These are phyloP conservation scores for Strongylocentrotus purpuratus DNA, from an alignment of 35 echinoderm and acorn worm species.

Conservation along the genomic window DNA sequence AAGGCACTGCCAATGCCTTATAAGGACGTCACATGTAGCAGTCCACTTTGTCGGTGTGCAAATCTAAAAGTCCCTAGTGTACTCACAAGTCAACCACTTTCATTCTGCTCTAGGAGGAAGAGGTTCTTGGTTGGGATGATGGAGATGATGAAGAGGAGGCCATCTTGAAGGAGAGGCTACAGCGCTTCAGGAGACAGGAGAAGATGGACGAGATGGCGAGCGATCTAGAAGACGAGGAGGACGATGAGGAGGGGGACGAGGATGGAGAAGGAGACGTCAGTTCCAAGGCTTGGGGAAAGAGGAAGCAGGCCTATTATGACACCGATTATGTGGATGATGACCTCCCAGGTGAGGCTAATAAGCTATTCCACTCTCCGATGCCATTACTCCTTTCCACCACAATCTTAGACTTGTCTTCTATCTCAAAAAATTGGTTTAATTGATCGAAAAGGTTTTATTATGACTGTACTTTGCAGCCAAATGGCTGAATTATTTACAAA, in stretches of 20 bases:
- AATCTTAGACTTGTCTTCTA: too few species aligned
- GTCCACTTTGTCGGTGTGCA: too few species aligned
- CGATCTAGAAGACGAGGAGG: conserved; percentile 76
- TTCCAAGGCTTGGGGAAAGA: conserved; percentile 85
- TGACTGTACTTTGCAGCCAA: too few species aligned
- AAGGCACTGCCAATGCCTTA: too few species aligned
- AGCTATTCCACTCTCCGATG: too few species aligned
- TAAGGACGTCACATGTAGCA: too few species aligned
- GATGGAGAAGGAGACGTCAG: conserved; percentile 46
- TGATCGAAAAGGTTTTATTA: too few species aligned
- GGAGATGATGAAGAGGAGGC: conserved; percentile 63
- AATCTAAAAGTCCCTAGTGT: too few species aligned
- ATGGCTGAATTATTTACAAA: too few species aligned
- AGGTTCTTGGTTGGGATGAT: conserved; percentile 73
- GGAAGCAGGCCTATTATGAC: conserved; percentile 66
- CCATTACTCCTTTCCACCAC: too few species aligned
- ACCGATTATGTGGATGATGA: conserved; percentile 95
- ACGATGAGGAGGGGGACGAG: conserved; percentile 79
- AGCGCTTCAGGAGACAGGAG: conserved; percentile 60
- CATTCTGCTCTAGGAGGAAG: conserved; percentile 50
- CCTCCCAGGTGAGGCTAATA: conserved; percentile 64
- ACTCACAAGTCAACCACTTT: background rate
- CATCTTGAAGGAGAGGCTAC: conserved; percentile 58
- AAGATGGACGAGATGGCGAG: conserved; percentile 82
- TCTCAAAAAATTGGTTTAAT: too few species aligned